Evolutionary conservation across 2,888 invertebrate genomes (phyloP), one percentile per base, ranked within the genome.

Genomic region (Notodonta ziczac): DNA sequence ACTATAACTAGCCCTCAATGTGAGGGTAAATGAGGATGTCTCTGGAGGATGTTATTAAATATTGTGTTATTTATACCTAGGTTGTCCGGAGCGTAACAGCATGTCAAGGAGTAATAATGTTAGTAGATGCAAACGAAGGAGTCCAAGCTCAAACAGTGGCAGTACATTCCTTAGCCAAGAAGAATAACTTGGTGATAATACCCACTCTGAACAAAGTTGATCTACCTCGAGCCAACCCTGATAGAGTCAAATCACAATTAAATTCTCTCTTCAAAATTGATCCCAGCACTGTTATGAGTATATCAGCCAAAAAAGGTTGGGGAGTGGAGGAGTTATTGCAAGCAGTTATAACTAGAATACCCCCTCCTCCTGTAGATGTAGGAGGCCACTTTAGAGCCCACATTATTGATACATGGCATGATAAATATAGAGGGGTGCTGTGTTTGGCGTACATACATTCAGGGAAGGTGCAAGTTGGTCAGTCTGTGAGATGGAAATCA

Each of bases 141-240:
- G 96, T 99, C 3, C 98, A 99, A 93, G 99, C 99, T 0, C 99
- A 99, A 90, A 99, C 99, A 0, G 98, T 99, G 2, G 99, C 99
- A 14, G 99, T 99, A 80, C 99, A 98, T 90, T 97, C 97, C 84
- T 89, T 99, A 67, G 99, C 99, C 0, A 97, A 97, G 88, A 96
- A 96, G 58, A 96, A 95, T 71, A 96, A 98, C 75, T 89, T 99
- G 59, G 89, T 94, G 0, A 96, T 99, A 62, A 96, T 99, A 78
- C 99, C 99, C 0, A 98, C 98, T 0, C 93, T 99, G 46, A 99
- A 99, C 90, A 99, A 99, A 94, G 98, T 99, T 61, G 99, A 99
- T 86, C 94, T 99, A 60, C 98, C 98, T 75, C 95, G 97, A 86
- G 98, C 99, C 0, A 93, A 98, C 83, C 98, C 99, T 5, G 97